Evolutionary conservation across 2,113 vertebrate species (phyloP).

Genomic region (Plestiodon gilberti): DNA sequence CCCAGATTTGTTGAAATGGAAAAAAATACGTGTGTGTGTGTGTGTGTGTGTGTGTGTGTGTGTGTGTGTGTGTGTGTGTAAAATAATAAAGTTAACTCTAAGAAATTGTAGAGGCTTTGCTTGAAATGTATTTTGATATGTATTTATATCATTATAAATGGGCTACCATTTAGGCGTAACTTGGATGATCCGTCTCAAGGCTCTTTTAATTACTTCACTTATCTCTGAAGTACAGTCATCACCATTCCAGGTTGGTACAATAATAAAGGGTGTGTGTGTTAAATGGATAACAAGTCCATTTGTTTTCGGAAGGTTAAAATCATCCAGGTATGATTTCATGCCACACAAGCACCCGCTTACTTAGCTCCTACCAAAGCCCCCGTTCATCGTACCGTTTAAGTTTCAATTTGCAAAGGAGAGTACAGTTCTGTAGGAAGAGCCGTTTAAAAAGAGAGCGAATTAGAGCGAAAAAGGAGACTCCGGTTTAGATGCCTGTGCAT

Average conservation of each 20-base stretch:
- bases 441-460: not conserved
- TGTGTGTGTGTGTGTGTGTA: not conserved
- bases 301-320: conserved; percentile 54
- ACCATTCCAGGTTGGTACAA: conserved; percentile 52
- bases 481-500: not conserved
- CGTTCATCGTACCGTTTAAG: conserved; percentile 33
- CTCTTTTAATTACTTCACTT: conserved; percentile 68
- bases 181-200: conserved; percentile 58
- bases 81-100: not conserved
- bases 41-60: not conserved
- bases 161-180: conserved; percentile 59
- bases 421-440: not conserved
- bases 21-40: not conserved
- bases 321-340: conserved; percentile 50
- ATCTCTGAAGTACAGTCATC: conserved; percentile 65
- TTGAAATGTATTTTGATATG: conserved; percentile 70
- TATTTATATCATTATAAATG: conserved; percentile 52
- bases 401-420: conserved; percentile 34
- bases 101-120: conserved; percentile 47
- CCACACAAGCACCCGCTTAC: conserved; percentile 19
- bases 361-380: conserved; percentile 22
- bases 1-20: not conserved
- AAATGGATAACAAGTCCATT: conserved; percentile 61
- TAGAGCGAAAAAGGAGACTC: not conserved
- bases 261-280: conserved; percentile 26